Evolutionary conservation across 2,888 invertebrate genomes (phyloP), one percentile per base, ranked within the genome.

Genomic region (Exephanes ischioxanthus): DNA sequence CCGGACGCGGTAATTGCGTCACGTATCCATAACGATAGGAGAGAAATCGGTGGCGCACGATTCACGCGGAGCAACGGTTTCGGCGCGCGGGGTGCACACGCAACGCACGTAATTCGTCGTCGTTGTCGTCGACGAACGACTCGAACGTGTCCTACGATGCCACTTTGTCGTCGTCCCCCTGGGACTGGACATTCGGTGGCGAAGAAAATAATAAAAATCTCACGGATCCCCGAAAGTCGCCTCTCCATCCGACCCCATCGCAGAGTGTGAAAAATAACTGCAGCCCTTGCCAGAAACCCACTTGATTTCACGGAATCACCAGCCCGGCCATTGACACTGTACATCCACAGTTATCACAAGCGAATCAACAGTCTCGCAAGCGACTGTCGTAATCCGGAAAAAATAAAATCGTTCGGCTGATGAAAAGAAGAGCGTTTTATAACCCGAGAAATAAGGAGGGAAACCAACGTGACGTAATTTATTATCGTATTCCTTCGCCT

Each of bases 41-140:
- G 79, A 82, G 41, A 83, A 76, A 83, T 83, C 76, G 82, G 58
- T 67, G 76, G 67, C 76, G 53, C 76, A 72, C 85, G 76, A 79
- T 85, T 81, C 78, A 75, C 85, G 66, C 53, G 16, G 16, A 53
- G 63, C 30, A 58, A 41, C 55, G 19, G 61, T 48, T 51, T 51
- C 16, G 26, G 19, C 22, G 19, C 48, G 41, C 26, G 3, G 26
- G 19, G 19, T 68, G 55, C 45, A 81, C 66, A 79, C 78, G 81
- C 73, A 82, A 55, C 81, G 63, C 75, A 78, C 85, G 78, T 75
- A 70, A 84, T 80, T 78, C 75, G 55, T 71, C 66, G 55, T 51
- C 61, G 33, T 72, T 48, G 41, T 30, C 55, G 71, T 76, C 66
- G 67, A 71, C 61, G 51, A 85, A 78, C 81, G 78, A 75, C 61